These are phyloP conservation scores for Bruchidius siliquastri DNA, from an alignment of 2,888 invertebrate species.

Conservation along the genomic window DNA sequence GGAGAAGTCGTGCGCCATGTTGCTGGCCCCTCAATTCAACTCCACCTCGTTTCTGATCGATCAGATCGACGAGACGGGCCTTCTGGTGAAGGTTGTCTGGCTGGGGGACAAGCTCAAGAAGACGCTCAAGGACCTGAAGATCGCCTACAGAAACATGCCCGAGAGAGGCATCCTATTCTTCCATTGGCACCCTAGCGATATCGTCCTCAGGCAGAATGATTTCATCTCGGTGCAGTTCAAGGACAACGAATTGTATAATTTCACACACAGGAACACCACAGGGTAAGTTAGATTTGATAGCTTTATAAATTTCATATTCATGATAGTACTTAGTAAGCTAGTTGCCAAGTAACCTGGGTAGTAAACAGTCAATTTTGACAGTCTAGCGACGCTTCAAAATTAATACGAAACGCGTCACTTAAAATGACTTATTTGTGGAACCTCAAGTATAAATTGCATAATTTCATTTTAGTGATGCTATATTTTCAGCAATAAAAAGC, in stretches of 20 bases:
- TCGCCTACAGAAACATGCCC: slow-evolving; percentile 27
- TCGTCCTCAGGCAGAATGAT: slow-evolving; percentile 50
- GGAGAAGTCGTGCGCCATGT: slow-evolving; percentile 43
- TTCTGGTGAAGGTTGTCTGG: slow-evolving; percentile 67
- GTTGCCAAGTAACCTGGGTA: no score
- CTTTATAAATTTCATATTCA: no score
- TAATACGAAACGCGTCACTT: no score
- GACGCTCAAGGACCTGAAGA: slow-evolving; percentile 43
- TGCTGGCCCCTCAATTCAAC: slow-evolving; percentile 51
- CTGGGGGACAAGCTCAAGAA: slow-evolving; percentile 56
- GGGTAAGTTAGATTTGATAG: neutral
- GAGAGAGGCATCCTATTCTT: slow-evolving; percentile 51
- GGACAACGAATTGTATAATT: slow-evolving; percentile 52
- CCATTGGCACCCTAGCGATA: slow-evolving; percentile 63
- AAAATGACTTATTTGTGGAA: no score
- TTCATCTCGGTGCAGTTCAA: slow-evolving; percentile 60
- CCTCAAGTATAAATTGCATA: no score
- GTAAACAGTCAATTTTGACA: no score
- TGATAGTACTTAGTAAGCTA: no score
- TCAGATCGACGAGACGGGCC: slow-evolving; percentile 56
- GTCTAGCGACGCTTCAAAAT: no score
- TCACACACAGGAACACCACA: slow-evolving; percentile 17
- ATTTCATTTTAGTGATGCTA: no score
- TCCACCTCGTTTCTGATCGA: slow-evolving; percentile 54
- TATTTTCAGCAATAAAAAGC: no score